Evolutionary conservation across 1,140 invertebrate genomes (phyloP).

Genomic region (Aplysia californica): DNA sequence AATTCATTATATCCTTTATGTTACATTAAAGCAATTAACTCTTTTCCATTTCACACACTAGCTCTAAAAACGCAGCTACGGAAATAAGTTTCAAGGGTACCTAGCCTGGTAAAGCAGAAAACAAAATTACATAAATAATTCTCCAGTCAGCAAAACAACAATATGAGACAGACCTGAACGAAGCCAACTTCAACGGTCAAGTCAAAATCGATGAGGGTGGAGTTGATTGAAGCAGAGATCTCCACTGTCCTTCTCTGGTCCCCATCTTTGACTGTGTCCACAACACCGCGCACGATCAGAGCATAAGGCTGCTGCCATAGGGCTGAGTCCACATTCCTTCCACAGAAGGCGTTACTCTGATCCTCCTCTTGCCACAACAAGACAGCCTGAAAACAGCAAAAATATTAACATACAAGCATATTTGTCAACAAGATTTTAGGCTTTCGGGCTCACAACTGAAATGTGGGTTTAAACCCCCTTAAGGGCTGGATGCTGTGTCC

Average conservation of each 20-base stretch:
- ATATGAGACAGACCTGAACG: slow-evolving; percentile 27
- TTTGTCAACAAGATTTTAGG: too few relatives aligned
- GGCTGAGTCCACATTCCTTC: slow-evolving; percentile 13
- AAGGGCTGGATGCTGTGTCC: too few relatives aligned
- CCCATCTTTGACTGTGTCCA: slow-evolving; percentile 40
- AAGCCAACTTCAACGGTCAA: slow-evolving; percentile 21
- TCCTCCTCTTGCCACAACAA: slow-evolving; percentile 21
- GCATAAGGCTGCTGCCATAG: slow-evolving; percentile 25
- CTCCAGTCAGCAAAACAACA: neutral
- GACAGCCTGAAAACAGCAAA: slow-evolving; percentile 29
- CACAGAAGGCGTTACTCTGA: slow-evolving; percentile 31
- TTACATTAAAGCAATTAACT: too few relatives aligned
- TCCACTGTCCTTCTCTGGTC: slow-evolving; percentile 34
- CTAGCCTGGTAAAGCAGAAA: too few relatives aligned
- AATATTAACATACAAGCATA: neutral
- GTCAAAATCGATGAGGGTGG: neutral
- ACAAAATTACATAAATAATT: neutral
- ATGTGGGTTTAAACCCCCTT: too few relatives aligned
- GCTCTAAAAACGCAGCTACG: too few relatives aligned
- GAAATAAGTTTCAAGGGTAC: too few relatives aligned
- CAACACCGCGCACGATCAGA: slow-evolving; percentile 35
- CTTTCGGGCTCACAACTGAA: too few relatives aligned
- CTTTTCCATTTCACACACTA: too few relatives aligned
- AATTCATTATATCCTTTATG: too few relatives aligned
- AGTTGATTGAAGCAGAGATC: slow-evolving; percentile 19